Base-by-base conservation (phyloP, 1,140 invertebrate genomes). In the Stratiolaelaps scimitus region DNA sequence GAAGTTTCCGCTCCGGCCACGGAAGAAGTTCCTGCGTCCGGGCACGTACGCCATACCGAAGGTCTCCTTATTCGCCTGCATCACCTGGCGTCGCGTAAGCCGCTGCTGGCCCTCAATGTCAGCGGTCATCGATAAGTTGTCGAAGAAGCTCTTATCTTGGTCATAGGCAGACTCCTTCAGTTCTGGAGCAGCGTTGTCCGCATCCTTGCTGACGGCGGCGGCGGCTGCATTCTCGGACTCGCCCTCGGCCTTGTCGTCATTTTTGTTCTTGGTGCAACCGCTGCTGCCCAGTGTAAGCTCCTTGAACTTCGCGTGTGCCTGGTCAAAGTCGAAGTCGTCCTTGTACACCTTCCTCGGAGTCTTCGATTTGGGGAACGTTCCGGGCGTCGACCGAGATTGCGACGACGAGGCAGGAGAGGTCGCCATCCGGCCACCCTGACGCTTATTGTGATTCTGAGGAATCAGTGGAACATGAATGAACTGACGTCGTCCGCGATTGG, bases 261-360 rank as follows among this genome's bases (percentile, higher is more conserved):
- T 34, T 4, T 6, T 48, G 53, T 23, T 60, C 47, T 4, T 28
- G 4, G 47, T 19, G 20, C n/a, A n/a, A n/a, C 28, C 28, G 19
- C 28, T 48, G 47, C 28, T 28, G 47, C 15, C 28, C 47, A 48
- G 20, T 19, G 7, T 48, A 34, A 60, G 53, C 15, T 26, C 34
- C 53, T 60, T 34, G 26, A 60, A 60, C 26, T 60, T 34, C 23
- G 17, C 53, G 53, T 29, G 53, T 17, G 53, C 53, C 53, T 60
- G 26, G 15, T 60, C 26, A 34, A 60, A 60, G 34, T 60, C 53
- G 23, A 60, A 60, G 53, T 60, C 53, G 23, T 60, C 53, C 2
- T 17, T 34, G 53, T 29, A 60, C 23, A 29, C 15, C 13, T 29
- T 26, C 23, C 15, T 60, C 26, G 53, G 15, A 23, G 15, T 60